A percentile compares a stretch with the other conserved stretches of the same genome.
Conservation (phyloP, 2,797 vertebrate species). For the Hemibagrus guttatus region DNA sequence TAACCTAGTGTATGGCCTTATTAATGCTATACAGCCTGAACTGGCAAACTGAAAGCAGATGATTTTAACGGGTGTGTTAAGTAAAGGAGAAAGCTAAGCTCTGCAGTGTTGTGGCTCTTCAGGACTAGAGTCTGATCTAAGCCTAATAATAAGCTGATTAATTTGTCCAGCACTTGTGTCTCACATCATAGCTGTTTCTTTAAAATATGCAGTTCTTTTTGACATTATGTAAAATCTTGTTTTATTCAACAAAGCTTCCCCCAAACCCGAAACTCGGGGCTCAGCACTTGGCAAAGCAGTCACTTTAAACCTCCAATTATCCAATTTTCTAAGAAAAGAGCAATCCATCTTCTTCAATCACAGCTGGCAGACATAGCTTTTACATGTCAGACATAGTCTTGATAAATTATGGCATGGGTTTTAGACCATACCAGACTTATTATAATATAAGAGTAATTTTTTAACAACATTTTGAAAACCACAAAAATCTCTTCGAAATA, state of each 20-base stretch:
- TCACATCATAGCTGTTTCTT: no score
- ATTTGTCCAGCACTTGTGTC: neutral
- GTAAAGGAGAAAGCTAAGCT: neutral
- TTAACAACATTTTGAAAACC: slow-evolving; percentile 7
- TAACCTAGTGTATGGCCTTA: neutral
- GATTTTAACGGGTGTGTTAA: neutral
- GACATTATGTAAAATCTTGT: neutral
- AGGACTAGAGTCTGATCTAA: neutral
- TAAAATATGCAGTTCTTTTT: neutral
- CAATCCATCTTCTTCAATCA: slow-evolving; percentile 56
- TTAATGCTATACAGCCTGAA: neutral
- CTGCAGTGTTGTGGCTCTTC: neutral
- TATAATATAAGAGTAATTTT: neutral
- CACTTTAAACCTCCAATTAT: slow-evolving; percentile 49
- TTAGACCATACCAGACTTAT: neutral
- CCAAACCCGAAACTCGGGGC: neutral
- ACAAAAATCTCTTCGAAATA: neutral
- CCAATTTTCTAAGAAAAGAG: slow-evolving; percentile 47
- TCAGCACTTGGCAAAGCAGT: slow-evolving; percentile 47
- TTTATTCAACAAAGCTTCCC: neutral
- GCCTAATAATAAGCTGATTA: neutral
- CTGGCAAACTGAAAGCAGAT: neutral
- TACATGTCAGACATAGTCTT: slow-evolving; percentile 7
- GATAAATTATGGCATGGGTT: slow-evolving; percentile 1
- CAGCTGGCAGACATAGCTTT: slow-evolving; percentile 49